A percentile compares a stretch with the other conserved stretches of the same genome.
phyloP scores from a whole-genome alignment of 2,888 invertebrate species.

The Arenicola marina region DNA sequence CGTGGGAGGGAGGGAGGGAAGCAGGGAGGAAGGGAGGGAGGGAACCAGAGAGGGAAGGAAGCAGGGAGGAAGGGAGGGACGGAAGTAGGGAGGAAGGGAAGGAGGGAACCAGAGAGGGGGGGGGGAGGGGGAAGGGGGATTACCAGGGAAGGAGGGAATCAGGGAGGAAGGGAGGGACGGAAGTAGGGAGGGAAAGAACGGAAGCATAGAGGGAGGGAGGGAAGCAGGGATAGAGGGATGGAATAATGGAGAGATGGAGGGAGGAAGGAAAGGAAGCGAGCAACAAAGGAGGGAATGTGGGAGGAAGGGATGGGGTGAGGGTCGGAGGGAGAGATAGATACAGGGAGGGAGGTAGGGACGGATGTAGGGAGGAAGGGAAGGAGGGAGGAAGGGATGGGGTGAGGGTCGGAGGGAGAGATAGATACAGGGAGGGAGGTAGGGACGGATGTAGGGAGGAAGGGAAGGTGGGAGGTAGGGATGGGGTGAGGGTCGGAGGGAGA shows the following conservation, averaged over 20 bases:
- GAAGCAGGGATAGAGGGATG: not conserved
- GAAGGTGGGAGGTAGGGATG: too few relatives aligned
- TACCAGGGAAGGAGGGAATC: not conserved
- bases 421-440: too few relatives aligned
- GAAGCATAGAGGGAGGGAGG: not conserved
- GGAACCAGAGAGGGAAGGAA: not conserved
- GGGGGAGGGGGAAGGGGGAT: not conserved
- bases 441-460: too few relatives aligned
- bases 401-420: too few relatives aligned
- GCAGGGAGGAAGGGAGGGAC: not conserved
- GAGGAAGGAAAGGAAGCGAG: not conserved
- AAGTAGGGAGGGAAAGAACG: too few relatives aligned
- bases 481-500: too few relatives aligned
- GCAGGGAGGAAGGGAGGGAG: too few relatives aligned
- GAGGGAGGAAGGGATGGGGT: slow-evolving; percentile 6
- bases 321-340: too few relatives aligned
- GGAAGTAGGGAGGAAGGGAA: too few relatives aligned
- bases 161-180: not conserved
- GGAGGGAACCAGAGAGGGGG: too few relatives aligned
- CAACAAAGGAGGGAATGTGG: not conserved
- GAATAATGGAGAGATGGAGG: not conserved
- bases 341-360: too few relatives aligned
- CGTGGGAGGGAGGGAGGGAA: slow-evolving; percentile 5
- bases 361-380: not conserved
- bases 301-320: not conserved